Evolutionary conservation across 1,140 invertebrate genomes (phyloP).

Genomic region (Drosophila miranda): DNA sequence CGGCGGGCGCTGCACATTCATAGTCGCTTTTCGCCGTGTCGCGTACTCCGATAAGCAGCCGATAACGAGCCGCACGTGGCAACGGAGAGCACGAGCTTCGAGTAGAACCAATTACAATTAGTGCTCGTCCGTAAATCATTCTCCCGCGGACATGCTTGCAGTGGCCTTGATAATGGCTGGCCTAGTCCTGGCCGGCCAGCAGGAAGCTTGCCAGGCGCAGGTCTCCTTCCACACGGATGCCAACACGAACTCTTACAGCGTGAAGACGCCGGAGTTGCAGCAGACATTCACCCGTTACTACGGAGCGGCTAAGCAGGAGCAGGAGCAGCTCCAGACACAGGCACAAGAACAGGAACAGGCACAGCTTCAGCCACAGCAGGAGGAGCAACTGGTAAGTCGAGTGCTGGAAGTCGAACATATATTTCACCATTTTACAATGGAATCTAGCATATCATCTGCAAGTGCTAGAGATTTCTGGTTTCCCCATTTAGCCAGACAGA

Average conservation of each 20-base stretch:
- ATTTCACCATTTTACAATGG: slow-evolving; percentile 5
- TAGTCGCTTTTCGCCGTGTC: slow-evolving; percentile 3
- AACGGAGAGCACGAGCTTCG: neutral
- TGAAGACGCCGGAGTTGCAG: slow-evolving; percentile 74
- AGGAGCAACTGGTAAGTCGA: slow-evolving; percentile 54
- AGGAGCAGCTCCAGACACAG: slow-evolving; percentile 37
- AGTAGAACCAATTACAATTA: slow-evolving; percentile 36
- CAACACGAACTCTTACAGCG: slow-evolving; percentile 74
- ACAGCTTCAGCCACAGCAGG: slow-evolving; percentile 10
- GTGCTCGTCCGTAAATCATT: slow-evolving; percentile 14
- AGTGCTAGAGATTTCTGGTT: neutral
- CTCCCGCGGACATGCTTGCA: slow-evolving; percentile 29
- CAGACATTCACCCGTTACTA: slow-evolving; percentile 77
- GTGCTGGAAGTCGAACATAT: neutral
- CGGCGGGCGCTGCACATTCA: slow-evolving; percentile 36
- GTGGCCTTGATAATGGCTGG: slow-evolving; percentile 26
- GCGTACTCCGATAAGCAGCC: neutral
- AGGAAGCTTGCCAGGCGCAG: slow-evolving; percentile 60
- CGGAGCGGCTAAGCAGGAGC: slow-evolving; percentile 52
- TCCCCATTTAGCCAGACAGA: neutral
- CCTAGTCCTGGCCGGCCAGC: slow-evolving; percentile 41
- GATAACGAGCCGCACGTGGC: slow-evolving; percentile 10
- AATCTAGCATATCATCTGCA: too few species aligned
- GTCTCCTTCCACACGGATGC: slow-evolving; percentile 75
- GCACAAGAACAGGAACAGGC: slow-evolving; percentile 20